Evolutionary conservation across 1,140 invertebrate species (phyloP).

Genomic region (Hyphantria cunea): DNA sequence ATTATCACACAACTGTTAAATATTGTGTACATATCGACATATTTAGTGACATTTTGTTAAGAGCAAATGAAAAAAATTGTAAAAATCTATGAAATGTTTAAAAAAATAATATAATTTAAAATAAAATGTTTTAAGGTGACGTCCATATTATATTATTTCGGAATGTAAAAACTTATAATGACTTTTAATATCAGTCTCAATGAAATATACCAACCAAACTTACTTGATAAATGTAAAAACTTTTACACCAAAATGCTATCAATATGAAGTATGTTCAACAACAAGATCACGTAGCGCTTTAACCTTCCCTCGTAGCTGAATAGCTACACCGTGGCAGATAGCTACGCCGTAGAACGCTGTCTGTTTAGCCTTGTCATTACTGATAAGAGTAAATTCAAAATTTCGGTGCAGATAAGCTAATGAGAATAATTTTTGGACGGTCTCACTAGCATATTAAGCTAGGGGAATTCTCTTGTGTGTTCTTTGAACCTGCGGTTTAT

Average conservation of each 20-base stretch:
- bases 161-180: too few species aligned
- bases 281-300: slow-evolving; percentile 36
- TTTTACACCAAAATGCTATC: slow-evolving; percentile 20
- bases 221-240: slow-evolving; percentile 7
- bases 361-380: slow-evolving; percentile 42
- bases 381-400: slow-evolving; percentile 57
- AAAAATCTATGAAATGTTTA: too few species aligned
- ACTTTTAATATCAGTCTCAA: too few species aligned
- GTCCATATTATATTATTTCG: too few species aligned
- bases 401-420: slow-evolving; percentile 55
- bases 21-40: too few species aligned
- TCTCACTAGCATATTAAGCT: slow-evolving; percentile 36
- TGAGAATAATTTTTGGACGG: slow-evolving; percentile 49
- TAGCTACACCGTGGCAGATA: slow-evolving; percentile 39
- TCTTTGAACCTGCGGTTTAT: background rate
- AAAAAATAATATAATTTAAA: too few species aligned
- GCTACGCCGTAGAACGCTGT: slow-evolving; percentile 37
- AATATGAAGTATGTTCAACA: slow-evolving; percentile 28
- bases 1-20: too few species aligned
- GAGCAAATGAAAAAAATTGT: too few species aligned
- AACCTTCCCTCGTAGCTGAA: slow-evolving; percentile 38
- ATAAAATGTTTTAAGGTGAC: too few species aligned
- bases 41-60: too few species aligned
- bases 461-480: slow-evolving; percentile 3
- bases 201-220: too few species aligned